Base-by-base conservation (phyloP, 2,797 vertebrate genomes). In the Danio choprae region DNA sequence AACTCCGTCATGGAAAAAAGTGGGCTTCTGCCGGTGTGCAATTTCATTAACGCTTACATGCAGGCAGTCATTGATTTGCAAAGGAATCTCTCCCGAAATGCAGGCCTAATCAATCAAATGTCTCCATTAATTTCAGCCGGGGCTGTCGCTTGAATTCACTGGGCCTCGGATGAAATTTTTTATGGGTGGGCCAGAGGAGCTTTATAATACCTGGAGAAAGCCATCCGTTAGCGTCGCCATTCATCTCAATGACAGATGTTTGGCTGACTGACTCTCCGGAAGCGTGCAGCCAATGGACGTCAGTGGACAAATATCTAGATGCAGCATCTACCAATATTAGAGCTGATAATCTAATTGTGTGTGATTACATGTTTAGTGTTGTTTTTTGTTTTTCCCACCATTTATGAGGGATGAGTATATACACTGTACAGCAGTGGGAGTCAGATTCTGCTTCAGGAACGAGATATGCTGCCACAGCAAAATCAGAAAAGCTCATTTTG, bases 51-150 rank as follows among this genome's bases (percentile, higher is more conserved):
- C 75, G 82, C 53, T 59, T 65, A 81, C 63, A 67, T 68, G 79
- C 58, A 84, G 75, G 67, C 78, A 51, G 56, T 65, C 68, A 82
- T 81, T 77, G 70, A 83, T 82, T 81, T 68, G 74, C 64, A 77
- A 80, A 67, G 38, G 75, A 78, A 83, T 83, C 75, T 81, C 40
- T 71, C 64, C 29, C 72, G 79, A 74, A 82, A 83, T 55, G 74
- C 64, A 18, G 67, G 59, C 44, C 63, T 75, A 80, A 88, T 82
- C 85, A 80, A 84, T 84, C 81, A 80, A 76, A 75, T 62, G 58
- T 70, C 84, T 79, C 71, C 53, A 80, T 20, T 80, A 16, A 80
- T 80, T 80, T 79, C 60, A 55, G 41, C 69, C 16, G 15, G 60
- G 51, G 16, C 70, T 62, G 69, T 65, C 51, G 22, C 59, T 65